Conservation (phyloP, 2,113 vertebrate species). For the Axis porcinus region DNA sequence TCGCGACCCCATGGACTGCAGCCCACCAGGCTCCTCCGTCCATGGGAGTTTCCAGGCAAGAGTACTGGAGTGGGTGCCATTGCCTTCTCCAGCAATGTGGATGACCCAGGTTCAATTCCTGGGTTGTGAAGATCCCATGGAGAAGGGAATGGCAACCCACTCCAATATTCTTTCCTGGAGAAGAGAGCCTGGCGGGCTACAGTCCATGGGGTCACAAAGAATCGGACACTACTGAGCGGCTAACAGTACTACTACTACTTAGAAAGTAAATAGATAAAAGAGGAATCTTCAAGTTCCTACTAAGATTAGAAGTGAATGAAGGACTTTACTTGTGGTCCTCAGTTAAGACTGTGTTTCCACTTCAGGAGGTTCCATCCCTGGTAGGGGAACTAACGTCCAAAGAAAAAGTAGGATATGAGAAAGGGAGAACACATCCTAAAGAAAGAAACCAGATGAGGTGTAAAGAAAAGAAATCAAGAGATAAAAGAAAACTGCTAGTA, state of each 20-base stretch:
- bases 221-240: neutral
- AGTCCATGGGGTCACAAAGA: neutral
- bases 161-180: neutral
- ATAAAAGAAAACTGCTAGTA: neutral
- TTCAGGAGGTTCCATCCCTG: neutral
- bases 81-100: neutral
- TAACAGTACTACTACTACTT: neutral
- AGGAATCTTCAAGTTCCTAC: neutral
- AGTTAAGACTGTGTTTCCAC: neutral
- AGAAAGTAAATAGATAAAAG: neutral
- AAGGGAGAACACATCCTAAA: neutral
- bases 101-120: neutral
- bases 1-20: too few relatives aligned
- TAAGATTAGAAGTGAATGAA: neutral
- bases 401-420: neutral
- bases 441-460: neutral
- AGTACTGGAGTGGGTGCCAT: too few relatives aligned
- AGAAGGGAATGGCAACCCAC: neutral
- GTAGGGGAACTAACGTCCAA: neutral
- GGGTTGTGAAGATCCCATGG: neutral
- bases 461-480: neutral
- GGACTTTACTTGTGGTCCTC: neutral
- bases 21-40: too few relatives aligned
- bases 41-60: too few relatives aligned
- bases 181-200: fast-evolving